Evolutionary conservation across 2,888 invertebrate genomes (phyloP).

Genomic region (Arctia plantaginis): DNA sequence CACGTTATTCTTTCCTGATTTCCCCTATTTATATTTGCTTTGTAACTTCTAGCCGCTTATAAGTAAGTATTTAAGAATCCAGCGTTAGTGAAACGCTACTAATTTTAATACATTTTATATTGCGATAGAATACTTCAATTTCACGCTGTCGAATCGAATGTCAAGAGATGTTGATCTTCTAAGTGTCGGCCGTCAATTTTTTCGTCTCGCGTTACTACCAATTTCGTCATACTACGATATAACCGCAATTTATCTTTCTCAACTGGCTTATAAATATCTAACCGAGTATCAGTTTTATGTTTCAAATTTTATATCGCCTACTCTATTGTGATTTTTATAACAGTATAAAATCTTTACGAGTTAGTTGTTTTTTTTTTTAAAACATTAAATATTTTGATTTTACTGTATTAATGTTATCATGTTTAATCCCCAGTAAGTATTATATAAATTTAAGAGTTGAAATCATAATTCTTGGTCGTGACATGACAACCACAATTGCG

Average conservation of each 20-base stretch:
- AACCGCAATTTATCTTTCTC: slow-evolving; percentile 61
- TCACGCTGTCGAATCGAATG: slow-evolving; percentile 68
- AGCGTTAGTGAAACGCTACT: slow-evolving; percentile 31
- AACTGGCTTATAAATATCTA: slow-evolving; percentile 50
- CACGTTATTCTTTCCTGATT: not conserved
- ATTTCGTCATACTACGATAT: slow-evolving; percentile 63
- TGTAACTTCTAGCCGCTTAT: not conserved
- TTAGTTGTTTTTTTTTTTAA: slow-evolving; percentile 19
- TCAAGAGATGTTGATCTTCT: slow-evolving; percentile 53
- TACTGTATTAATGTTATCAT: not conserved
- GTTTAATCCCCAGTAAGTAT: not conserved
- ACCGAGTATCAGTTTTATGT: slow-evolving; percentile 58
- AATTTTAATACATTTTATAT: slow-evolving; percentile 47
- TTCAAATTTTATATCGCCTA: slow-evolving; percentile 60
- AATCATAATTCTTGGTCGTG: not conserved
- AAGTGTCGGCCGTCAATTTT: slow-evolving; percentile 59
- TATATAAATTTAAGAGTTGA: not conserved
- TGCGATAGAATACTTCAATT: slow-evolving; percentile 58
- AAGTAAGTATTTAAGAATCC: slow-evolving; percentile 26
- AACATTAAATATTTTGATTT: not conserved
- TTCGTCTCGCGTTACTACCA: slow-evolving; percentile 55
- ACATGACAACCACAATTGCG: not conserved
- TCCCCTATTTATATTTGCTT: not conserved
- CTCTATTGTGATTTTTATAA: slow-evolving; percentile 61
- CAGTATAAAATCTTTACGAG: slow-evolving; percentile 49